Evolutionary conservation across 2,888 invertebrate species (phyloP).

Genomic region (Geophilus truncorum): DNA sequence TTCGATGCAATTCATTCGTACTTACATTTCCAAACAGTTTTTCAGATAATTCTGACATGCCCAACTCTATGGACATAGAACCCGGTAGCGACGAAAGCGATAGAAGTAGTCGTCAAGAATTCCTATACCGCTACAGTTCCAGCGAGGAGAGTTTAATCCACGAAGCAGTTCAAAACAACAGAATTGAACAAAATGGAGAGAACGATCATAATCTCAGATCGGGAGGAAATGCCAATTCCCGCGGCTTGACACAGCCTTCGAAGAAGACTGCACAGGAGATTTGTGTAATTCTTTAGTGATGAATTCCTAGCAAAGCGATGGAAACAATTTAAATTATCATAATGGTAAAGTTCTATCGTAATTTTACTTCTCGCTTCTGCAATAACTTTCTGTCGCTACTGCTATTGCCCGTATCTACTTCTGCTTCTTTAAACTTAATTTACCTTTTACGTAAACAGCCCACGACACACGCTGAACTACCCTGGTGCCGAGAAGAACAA

Average conservation of each 20-base stretch:
- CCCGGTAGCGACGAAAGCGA: not conserved
- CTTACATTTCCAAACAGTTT: not conserved
- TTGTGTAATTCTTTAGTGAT: constrained; percentile 2
- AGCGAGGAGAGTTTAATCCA: constrained; percentile 31
- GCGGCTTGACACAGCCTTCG: not conserved
- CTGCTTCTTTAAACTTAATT: not conserved
- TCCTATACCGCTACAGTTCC: constrained; percentile 15
- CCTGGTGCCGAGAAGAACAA: not conserved
- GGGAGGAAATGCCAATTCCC: not conserved
- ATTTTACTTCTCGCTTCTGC: not conserved
- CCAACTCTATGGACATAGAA: not conserved
- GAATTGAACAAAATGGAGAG: not conserved
- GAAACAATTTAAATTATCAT: not conserved
- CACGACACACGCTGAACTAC: too few species aligned
- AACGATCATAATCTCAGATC: constrained; percentile 20
- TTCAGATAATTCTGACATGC: not conserved
- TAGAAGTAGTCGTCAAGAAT: not conserved
- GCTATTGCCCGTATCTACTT: not conserved
- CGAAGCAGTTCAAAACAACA: not conserved
- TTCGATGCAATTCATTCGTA: not conserved
- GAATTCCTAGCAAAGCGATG: not conserved
- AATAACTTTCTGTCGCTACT: not conserved
- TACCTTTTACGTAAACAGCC: too few species aligned
- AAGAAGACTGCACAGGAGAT: not conserved
- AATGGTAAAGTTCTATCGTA: not conserved